phyloP scores from a whole-genome alignment of 2,797 vertebrate species.

The Acipenser oxyrinchus region DNA sequence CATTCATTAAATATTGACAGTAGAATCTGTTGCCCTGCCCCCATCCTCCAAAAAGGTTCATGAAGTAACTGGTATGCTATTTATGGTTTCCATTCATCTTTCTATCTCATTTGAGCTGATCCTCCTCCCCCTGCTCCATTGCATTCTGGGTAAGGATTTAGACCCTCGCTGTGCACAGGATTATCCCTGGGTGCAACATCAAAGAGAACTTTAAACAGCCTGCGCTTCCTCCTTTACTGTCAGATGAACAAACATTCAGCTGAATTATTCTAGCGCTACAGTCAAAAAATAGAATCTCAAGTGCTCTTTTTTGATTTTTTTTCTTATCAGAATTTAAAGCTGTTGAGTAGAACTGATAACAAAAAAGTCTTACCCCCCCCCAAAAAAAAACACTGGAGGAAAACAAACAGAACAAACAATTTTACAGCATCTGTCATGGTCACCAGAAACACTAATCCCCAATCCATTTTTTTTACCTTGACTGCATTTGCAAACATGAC shows the following conservation, averaged over 20 bases:
- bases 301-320: too few species aligned
- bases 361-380: too few species aligned
- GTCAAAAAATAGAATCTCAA: neutral
- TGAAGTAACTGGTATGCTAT: neutral
- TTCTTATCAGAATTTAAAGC: too few species aligned
- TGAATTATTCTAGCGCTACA: neutral
- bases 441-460: too few species aligned
- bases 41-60: neutral
- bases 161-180: neutral
- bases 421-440: too few species aligned
- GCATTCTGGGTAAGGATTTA: neutral
- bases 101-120: neutral
- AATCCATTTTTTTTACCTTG: too few species aligned
- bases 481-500: too few species aligned
- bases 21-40: too few species aligned
- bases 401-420: too few species aligned
- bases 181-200: neutral
- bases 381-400: too few species aligned
- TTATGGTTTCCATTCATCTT: neutral
- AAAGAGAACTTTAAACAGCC: constrained; percentile 1
- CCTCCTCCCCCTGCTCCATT: neutral
- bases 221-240: neutral
- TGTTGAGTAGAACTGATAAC: too few species aligned
- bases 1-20: too few species aligned
- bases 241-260: neutral